Conservation (phyloP, 1,140 invertebrate genomes). For the Calycopis cecrops region DNA sequence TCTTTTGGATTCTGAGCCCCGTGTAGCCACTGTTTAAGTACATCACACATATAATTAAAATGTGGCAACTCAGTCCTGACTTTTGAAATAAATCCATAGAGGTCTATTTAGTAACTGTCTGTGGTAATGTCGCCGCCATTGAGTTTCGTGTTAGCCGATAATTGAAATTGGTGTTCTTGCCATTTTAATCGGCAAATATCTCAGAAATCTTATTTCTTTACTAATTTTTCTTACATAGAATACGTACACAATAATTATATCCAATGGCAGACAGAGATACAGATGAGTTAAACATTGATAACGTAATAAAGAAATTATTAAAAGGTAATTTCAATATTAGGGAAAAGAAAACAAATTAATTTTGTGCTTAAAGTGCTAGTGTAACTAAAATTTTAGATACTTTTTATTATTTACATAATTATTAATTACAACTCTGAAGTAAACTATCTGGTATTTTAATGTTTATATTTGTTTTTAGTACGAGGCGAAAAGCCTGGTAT, state of each 20-base stretch:
- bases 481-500: conserved; percentile 97
- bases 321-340: conserved; percentile 83
- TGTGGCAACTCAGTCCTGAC: neutral
- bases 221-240: conserved; percentile 55
- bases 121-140: conserved; percentile 69
- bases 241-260: conserved; percentile 64
- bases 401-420: no score
- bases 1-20: no score
- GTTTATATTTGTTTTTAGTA: conserved; percentile 80
- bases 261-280: conserved; percentile 73
- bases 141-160: conserved; percentile 61
- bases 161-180: conserved; percentile 64
- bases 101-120: conserved; percentile 39
- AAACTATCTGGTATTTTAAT: conserved; percentile 14
- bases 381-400: no score
- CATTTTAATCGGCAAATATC: conserved; percentile 63
- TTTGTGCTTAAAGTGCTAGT: conserved; percentile 13
- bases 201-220: conserved; percentile 50
- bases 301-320: conserved; percentile 94
- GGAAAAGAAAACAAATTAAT: conserved; percentile 18
- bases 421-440: no score
- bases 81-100: conserved; percentile 11
- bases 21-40: no score
- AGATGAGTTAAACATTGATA: conserved; percentile 91
- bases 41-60: no score